phyloP scores from a whole-genome alignment of 2,888 invertebrate genomes.

The Rhagophthalmus giganteus region DNA sequence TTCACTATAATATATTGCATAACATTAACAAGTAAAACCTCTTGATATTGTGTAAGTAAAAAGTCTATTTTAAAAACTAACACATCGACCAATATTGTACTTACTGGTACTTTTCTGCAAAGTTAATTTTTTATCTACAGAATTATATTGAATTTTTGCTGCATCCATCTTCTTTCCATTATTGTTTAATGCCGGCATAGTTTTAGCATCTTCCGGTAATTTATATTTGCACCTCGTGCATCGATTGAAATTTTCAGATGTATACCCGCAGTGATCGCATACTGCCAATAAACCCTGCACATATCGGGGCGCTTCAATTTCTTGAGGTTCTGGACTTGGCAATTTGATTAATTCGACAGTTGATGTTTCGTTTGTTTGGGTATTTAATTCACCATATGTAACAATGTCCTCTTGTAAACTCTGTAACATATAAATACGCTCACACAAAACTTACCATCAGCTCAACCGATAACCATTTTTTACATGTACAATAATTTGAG shows the following conservation, averaged over 20 bases:
- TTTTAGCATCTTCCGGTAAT: slow-evolving; percentile 73
- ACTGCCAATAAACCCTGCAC: slow-evolving; percentile 76
- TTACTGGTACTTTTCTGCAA: slow-evolving; percentile 11
- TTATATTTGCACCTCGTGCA: slow-evolving; percentile 75
- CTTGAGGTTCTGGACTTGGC: slow-evolving; percentile 59
- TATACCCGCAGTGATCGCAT: slow-evolving; percentile 79
- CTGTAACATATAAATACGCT: no score
- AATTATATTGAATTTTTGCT: slow-evolving; percentile 1
- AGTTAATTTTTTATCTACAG: slow-evolving; percentile 18
- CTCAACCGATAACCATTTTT: no score
- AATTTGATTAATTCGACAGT: slow-evolving; percentile 1
- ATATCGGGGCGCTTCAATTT: slow-evolving; percentile 60
- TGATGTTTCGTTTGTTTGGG: slow-evolving; percentile 7
- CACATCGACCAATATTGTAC: no score
- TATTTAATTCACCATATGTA: slow-evolving; percentile 9
- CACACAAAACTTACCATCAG: no score
- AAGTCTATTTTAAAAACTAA: no score
- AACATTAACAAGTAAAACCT: no score
- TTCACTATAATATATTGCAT: no score
- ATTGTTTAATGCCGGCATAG: slow-evolving; percentile 47
- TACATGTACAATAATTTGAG: no score
- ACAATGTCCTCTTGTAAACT: slow-evolving; percentile 15
- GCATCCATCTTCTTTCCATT: slow-evolving; percentile 51
- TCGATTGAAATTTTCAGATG: slow-evolving; percentile 75
- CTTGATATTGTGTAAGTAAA: no score